Percentiles rank a stretch among this genome's conserved stretches.
Evolutionary conservation across 2,888 invertebrate species (phyloP).

Genomic region (Acanthosoma haemorrhoidale): DNA sequence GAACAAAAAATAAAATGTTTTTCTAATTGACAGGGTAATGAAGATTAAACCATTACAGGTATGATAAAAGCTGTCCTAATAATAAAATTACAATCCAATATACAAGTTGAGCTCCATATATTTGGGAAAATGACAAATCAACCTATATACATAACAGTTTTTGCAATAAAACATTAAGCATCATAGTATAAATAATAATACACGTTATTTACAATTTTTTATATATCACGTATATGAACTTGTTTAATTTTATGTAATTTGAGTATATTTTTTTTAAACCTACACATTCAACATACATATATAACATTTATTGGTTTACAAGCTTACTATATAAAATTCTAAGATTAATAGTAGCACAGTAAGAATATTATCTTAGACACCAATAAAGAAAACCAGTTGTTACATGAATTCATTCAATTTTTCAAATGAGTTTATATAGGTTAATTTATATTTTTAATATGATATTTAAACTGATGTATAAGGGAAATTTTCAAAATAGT

Average conservation of each 20-base stretch:
- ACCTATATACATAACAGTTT: background rate
- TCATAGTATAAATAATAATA: background rate
- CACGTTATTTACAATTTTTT: slow-evolving; percentile 6
- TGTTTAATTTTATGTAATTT: background rate
- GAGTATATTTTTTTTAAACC: background rate
- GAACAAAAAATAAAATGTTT: background rate
- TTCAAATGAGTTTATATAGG: background rate
- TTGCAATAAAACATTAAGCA: background rate
- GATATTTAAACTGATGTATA: background rate
- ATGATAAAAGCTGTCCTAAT: background rate
- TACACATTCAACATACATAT: background rate
- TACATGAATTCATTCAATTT: background rate
- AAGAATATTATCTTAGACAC: background rate
- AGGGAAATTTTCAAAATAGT: background rate
- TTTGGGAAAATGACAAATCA: background rate
- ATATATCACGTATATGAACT: slow-evolving; percentile 21
- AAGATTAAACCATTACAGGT: background rate
- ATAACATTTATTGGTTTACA: background rate
- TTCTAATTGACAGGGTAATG: background rate
- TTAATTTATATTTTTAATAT: background rate
- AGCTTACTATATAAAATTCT: background rate
- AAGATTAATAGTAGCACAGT: background rate
- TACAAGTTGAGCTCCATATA: slow-evolving; percentile 5
- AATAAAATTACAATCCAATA: background rate
- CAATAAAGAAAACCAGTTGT: background rate